Base-by-base conservation (phyloP, 92 coral and sea anemone genomes). In the Desmophyllum pertusum region DNA sequence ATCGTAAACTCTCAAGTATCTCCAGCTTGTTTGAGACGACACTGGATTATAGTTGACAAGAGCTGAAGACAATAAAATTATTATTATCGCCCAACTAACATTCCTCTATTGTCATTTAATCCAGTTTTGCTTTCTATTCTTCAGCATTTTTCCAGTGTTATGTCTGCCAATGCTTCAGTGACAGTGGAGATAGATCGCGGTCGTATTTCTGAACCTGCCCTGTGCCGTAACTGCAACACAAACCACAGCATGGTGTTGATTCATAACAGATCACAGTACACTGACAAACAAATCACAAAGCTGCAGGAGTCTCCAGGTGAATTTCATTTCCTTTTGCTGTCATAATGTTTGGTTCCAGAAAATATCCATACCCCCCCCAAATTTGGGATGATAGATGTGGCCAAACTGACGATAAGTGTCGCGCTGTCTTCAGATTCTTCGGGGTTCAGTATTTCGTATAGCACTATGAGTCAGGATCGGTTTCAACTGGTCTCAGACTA, bases 161-260 rank as follows among this genome's bases (percentile, higher is more conserved):
- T 85, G 99, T 97, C 42, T 97, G 99, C 83, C 94, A 97, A n/a
- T 85, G 90, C 99, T 23, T 87, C 98, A 18, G 88, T 91, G 39
- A 84, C 91, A 59, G 98, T 95, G 68, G 99, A 97, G 84, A 97
- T 97, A 67, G 99, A 97, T 92, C 74, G 99, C 18, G 99, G 99
- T 41, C 93, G 99, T 35, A 97, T 97, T 80, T 91, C 99, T 19
- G 99, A 97, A 84, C 99, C 99, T 33, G 86, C 98, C 9, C 50
- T 97, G 37, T 97, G 99, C 79, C 91, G 92, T 41, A 89, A 97
- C 82, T 97, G 99, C 76, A 97, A 94, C 86, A 94, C 99, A 38
- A 95, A 93, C 50, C 99, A 97, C 83, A 97, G 99, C 38, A 94
- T 94, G 95, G 95, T 95, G 76, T 61, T 97, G 89, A 87, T 97